Percentiles rank a stretch among this genome's conserved stretches.
Conservation (phyloP, 2,113 vertebrate species). For the Rhipidura dahli region DNA sequence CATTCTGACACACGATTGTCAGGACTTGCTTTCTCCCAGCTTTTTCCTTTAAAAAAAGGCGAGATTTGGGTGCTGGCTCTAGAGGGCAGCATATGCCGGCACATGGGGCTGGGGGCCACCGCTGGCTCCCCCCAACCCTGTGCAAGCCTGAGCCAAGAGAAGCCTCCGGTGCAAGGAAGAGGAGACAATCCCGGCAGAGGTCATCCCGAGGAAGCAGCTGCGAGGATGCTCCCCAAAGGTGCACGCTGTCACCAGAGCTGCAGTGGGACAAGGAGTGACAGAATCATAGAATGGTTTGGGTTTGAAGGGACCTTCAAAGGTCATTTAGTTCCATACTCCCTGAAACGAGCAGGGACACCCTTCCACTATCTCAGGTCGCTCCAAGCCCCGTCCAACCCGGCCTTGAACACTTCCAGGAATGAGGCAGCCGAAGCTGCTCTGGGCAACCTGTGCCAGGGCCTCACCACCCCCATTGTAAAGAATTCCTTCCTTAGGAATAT, state of each 20-base stretch:
- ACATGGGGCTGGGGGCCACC: neutral
- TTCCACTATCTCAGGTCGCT: neutral
- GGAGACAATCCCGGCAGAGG: fast-evolving
- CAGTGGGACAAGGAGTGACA: neutral
- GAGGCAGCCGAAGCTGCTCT: neutral
- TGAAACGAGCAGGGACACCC: fast-evolving
- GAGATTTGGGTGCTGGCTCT: neutral
- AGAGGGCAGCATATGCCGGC: slow-evolving; percentile 67
- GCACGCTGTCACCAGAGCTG: neutral
- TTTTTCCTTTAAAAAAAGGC: neutral
- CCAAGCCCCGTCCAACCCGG: fast-evolving
- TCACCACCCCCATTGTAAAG: neutral
- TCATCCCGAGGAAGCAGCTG: neutral
- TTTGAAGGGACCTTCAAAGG: neutral
- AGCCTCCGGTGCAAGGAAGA: neutral
- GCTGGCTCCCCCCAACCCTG: neutral
- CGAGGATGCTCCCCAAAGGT: neutral
- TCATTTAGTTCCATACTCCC: neutral
- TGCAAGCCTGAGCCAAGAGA: fast-evolving
- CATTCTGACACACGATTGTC: neutral
- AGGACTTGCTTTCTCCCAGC: neutral
- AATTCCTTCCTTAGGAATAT: neutral
- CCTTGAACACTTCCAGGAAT: neutral
- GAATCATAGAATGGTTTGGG: neutral
- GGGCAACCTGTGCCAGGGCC: neutral